phyloP scores from a whole-genome alignment of 2,113 vertebrate genomes.

The Propithecus coquereli region DNA sequence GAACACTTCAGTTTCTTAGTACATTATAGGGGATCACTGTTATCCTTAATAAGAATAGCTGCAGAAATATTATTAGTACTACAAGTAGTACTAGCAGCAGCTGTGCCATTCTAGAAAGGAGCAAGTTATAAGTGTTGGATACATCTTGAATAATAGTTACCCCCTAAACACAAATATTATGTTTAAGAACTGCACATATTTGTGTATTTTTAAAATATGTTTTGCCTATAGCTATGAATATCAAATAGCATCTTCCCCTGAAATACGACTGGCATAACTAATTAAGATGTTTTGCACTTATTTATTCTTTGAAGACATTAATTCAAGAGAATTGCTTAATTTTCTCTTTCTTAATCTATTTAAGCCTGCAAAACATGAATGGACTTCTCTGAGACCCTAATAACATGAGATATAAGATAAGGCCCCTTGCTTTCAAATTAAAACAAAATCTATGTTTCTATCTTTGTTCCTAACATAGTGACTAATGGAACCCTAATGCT shows the following conservation, averaged over 20 bases:
- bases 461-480: conserved; percentile 44
- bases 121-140: neutral
- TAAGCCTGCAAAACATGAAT: conserved; percentile 40
- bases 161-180: conserved; percentile 37
- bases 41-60: neutral
- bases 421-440: conserved; percentile 54
- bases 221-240: conserved; percentile 47
- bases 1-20: neutral
- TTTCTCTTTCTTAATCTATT: conserved; percentile 35
- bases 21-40: neutral
- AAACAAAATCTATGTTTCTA: conserved; percentile 55
- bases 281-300: conserved; percentile 57
- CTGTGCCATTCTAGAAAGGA: neutral
- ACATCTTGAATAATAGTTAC: neutral
- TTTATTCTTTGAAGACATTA: conserved; percentile 53
- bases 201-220: conserved; percentile 35
- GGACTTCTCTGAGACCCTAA: conserved; percentile 11
- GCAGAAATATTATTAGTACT: neutral
- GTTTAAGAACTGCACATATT: conserved; percentile 41
- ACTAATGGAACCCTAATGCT: conserved; percentile 22
- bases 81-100: neutral
- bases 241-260: conserved; percentile 24
- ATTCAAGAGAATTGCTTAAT: conserved; percentile 46
- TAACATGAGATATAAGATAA: conserved; percentile 38
- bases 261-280: conserved; percentile 39